These are phyloP conservation scores for Trichoplusia ni DNA, from an alignment of 1,140 invertebrate species.

Conservation along the genomic window DNA sequence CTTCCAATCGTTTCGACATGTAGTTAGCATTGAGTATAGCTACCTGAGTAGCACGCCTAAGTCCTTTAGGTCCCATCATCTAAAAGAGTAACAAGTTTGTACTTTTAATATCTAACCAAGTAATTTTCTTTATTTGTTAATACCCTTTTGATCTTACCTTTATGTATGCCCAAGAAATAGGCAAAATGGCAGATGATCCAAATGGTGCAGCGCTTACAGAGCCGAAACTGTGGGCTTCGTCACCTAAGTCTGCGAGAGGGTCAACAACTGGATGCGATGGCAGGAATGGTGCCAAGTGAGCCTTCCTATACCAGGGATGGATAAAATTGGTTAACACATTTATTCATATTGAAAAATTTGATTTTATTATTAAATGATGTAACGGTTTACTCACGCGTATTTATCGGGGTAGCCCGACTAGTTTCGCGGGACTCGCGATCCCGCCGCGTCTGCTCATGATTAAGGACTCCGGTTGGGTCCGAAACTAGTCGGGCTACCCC, in stretches of 20 bases:
- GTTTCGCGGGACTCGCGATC: no score
- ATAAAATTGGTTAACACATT: no score
- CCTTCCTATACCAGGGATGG: conserved; percentile 91
- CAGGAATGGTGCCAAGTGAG: conserved; percentile 95
- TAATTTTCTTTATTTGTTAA: not conserved
- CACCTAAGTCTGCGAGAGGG: conserved; percentile 85
- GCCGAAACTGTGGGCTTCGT: conserved; percentile 87
- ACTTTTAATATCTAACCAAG: conserved; percentile 3
- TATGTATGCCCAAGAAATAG: conserved; percentile 99
- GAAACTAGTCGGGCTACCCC: no score
- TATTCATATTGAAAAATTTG: no score
- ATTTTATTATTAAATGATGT: no score
- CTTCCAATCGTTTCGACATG: conserved; percentile 95
- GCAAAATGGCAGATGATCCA: conserved; percentile 97
- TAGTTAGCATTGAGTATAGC: conserved; percentile 99
- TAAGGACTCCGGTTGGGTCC: no score
- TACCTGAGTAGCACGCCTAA: conserved; percentile 96
- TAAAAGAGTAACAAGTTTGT: conserved; percentile 44
- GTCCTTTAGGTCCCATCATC: conserved; percentile 97
- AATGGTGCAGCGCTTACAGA: conserved; percentile 97
- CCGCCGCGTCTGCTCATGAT: no score
- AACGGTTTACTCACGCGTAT: no score
- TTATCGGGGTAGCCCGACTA: no score
- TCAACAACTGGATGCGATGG: conserved; percentile 96
- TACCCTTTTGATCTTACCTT: conserved; percentile 88